Evolutionary conservation across 1,140 invertebrate species (phyloP).

Genomic region (Zaprionus vittiger): DNA sequence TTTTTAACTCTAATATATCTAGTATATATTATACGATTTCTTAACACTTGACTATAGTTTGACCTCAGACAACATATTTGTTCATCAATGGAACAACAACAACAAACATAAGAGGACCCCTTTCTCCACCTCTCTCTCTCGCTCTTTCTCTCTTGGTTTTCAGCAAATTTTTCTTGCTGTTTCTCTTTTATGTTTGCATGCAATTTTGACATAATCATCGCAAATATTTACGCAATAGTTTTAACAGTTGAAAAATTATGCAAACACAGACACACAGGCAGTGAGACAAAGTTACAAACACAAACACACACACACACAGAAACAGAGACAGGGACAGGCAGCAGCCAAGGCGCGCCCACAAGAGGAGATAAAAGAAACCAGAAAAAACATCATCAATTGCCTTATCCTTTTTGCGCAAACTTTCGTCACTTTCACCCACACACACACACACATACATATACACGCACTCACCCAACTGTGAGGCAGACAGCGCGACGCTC

Average conservation of each 20-base stretch:
- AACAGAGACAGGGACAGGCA: constrained; percentile 11
- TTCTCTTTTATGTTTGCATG: constrained; percentile 35
- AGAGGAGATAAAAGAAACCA: constrained; percentile 10
- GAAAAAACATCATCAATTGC: constrained; percentile 23
- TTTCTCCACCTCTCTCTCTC: not conserved
- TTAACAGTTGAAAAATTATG: constrained; percentile 32
- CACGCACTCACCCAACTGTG: constrained; percentile 10
- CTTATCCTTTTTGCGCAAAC: constrained; percentile 67
- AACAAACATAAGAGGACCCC: not conserved
- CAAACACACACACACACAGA: constrained; percentile 8
- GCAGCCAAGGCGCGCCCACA: constrained; percentile 24
- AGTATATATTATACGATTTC: constrained; percentile 29
- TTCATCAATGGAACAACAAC: constrained; percentile 29
- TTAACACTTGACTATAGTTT: constrained; percentile 46
- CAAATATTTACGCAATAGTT: constrained; percentile 62
- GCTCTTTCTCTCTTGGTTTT: constrained; percentile 3
- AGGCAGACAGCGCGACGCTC: constrained; percentile 75
- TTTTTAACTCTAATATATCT: constrained; percentile 26
- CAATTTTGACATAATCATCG: constrained; percentile 42
- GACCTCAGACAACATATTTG: constrained; percentile 67
- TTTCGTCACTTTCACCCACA: constrained; percentile 71
- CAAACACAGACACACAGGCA: constrained; percentile 29
- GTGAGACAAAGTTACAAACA: constrained; percentile 8
- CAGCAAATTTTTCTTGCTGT: constrained; percentile 33
- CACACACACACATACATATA: constrained; percentile 32